Base-by-base conservation (phyloP, 2,113 vertebrate species). In the Clarias magur region DNA sequence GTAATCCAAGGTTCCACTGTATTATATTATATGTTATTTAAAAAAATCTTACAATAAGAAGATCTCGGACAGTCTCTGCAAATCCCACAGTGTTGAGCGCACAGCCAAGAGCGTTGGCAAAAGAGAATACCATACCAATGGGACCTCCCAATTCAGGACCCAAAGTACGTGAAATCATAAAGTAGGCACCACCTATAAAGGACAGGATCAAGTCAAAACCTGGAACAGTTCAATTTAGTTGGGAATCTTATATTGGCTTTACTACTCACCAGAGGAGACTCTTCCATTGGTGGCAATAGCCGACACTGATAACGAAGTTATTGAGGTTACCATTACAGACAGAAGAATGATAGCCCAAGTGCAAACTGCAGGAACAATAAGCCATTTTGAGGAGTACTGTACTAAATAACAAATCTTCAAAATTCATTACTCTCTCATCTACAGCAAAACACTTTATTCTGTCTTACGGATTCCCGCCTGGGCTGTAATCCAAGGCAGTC, bases 211-310 rank as follows among this genome's bases (percentile, higher is more conserved):
- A 25, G 48, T 65, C 17, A 27, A 67, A 67, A 67, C 30, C 54
- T 59, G 30, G 11, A 63, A 53, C 38, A 60, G 67, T 65, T 68
- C n/a, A 19, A 70, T 48, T 75, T 23, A 1, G 1, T 3, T 12
- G 38, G 19, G 8, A 62, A 23, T 53, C 34, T 79, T 21, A 0
- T 15, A 70, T 76, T 73, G 63, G 21, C 56, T 34, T 27, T 54
- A 59, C 48, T 23, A 90, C 93, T 92, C 65, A 96, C 95, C 94
- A 90, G 95, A 93, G 60, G 90, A 91, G 17, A 96, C 93, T 86
- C 94, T 95, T 42, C 96, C 94, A 21, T 96, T 96, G 88, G 94
- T 95, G 76, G 94, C 93, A 54, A 96, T 95, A 65, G 94, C 95
- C 1, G 94, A 96, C 86, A 95, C 92, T 48, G 94, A 95, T 30